Evolutionary conservation across 2,888 invertebrate genomes (phyloP).

Genomic region (Tanaodytes sp.): DNA sequence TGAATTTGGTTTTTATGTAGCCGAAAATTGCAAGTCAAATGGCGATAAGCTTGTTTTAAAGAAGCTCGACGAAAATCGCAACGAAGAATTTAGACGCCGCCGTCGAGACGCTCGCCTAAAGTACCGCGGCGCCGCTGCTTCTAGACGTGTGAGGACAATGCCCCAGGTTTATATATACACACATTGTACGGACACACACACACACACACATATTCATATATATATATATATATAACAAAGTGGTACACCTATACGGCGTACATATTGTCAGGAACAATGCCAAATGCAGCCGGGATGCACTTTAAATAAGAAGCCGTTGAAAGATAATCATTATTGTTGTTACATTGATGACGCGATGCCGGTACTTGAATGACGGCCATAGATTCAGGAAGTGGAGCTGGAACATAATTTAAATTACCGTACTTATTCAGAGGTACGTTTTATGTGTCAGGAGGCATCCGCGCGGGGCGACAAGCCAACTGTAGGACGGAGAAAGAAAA

Average conservation of each 20-base stretch:
- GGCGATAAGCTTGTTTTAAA: too few relatives aligned
- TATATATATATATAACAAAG: constrained; percentile 9
- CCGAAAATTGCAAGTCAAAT: too few relatives aligned
- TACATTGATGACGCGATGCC: constrained; percentile 29
- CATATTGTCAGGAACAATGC: constrained; percentile 24
- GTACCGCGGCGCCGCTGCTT: constrained; percentile 31
- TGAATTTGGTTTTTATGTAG: too few relatives aligned
- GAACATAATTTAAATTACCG: constrained; percentile 36
- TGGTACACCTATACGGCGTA: constrained; percentile 1
- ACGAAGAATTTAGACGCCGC: too few relatives aligned
- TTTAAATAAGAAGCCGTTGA: constrained; percentile 17
- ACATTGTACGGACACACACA: too few relatives aligned
- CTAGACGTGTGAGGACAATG: constrained; percentile 33
- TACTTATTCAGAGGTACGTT: constrained; percentile 12
- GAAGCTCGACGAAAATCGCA: too few relatives aligned
- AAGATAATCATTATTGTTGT: constrained; percentile 33
- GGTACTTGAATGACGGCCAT: constrained; percentile 24
- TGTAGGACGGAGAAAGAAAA: too few relatives aligned
- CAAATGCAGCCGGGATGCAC: constrained; percentile 13
- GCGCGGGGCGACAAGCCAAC: not conserved
- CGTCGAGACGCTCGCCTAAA: constrained; percentile 28
- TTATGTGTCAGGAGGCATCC: constrained; percentile 16
- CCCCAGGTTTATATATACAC: constrained; percentile 5
- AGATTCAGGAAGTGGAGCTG: constrained; percentile 30
- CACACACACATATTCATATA: too few relatives aligned